phyloP scores from a whole-genome alignment of 30 jellyfish, hydroid and myxozoan species.

The Morbakka virulenta region DNA sequence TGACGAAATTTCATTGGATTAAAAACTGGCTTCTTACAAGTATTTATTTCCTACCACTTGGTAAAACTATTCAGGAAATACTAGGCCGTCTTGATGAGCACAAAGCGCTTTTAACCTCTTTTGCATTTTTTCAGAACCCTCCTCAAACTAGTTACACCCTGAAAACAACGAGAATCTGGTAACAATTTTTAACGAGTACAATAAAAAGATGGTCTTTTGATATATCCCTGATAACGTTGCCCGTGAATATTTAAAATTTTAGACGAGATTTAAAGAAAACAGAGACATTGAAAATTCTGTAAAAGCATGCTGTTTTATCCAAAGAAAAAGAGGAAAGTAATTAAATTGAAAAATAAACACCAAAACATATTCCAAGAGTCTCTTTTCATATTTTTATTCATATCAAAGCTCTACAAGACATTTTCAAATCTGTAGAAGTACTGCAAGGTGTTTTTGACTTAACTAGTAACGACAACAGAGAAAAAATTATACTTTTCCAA shows the following conservation, averaged over 20 bases:
- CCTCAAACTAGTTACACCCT: no score
- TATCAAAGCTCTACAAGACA: neutral
- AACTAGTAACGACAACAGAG: neutral
- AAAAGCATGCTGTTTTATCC: neutral
- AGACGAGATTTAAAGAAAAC: neutral
- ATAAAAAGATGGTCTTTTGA: neutral
- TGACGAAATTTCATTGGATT: slow-evolving; percentile 1
- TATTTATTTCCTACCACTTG: no score
- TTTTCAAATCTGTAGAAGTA: neutral
- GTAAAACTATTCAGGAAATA: no score
- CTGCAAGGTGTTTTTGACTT: neutral
- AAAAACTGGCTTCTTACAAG: neutral
- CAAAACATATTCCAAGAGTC: neutral
- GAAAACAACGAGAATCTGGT: no score
- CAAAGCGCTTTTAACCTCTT: no score
- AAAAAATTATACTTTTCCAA: neutral
- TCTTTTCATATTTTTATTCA: no score
- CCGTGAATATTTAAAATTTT: neutral
- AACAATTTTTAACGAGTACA: no score
- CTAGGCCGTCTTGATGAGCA: no score
- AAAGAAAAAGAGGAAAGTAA: neutral
- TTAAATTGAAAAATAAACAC: neutral
- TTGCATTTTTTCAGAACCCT: no score
- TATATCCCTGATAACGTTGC: neutral
- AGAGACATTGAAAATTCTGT: neutral